Evolutionary conservation across 2,797 vertebrate species (phyloP).

Genomic region (Glyptemys insculpta): DNA sequence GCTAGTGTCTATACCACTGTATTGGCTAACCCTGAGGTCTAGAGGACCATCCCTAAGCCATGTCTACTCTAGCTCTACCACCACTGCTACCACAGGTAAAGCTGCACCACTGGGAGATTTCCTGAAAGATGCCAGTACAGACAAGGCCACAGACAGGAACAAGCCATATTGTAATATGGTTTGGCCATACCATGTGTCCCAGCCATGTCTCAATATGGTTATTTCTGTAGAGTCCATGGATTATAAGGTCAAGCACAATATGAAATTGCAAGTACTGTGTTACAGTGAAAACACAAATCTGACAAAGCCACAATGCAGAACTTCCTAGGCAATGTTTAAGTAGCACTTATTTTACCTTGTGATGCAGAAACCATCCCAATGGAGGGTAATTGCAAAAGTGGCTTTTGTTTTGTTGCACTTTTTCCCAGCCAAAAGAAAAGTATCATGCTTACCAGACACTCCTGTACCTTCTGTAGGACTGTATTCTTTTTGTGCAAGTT

Average conservation of each 20-base stretch:
- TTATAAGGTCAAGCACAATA: not conserved
- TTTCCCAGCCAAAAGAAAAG: not conserved
- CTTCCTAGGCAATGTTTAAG: not conserved
- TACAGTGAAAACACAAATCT: not conserved
- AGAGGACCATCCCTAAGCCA: not conserved
- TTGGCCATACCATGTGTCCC: not conserved
- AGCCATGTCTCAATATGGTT: not conserved
- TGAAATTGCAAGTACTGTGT: not conserved
- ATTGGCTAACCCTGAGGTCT: not conserved
- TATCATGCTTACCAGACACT: conserved; percentile 82
- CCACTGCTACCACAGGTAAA: not conserved
- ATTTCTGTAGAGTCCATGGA: not conserved
- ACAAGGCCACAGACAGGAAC: not conserved
- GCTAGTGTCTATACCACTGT: not conserved
- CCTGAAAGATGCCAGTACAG: not conserved
- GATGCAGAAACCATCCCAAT: not conserved
- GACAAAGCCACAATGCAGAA: not conserved
- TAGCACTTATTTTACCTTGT: not conserved
- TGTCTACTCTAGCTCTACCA: not conserved
- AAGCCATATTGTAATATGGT: not conserved
- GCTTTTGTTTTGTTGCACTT: not conserved
- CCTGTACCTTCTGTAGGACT: conserved; percentile 79
- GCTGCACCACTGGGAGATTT: not conserved
- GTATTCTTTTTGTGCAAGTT: conserved; percentile 75
- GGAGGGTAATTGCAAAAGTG: not conserved